Percentiles rank a stretch among this genome's conserved stretches.
These are phyloP conservation scores for crab-eating macaque (Macaca fascicularis) DNA, from an alignment of 2,113 vertebrate species.

Conservation along the genomic window T2T-MFA8v1.1 NC_088389.1:70206501-70207000, in stretches of 20 bases:
- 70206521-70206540: background rate
- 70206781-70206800: too few relatives aligned
- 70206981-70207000: background rate
- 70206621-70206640: background rate
- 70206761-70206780: too few relatives aligned
- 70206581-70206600: background rate
- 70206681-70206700: background rate
- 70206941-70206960: background rate
- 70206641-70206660: background rate
- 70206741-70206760: background rate
- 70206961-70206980: background rate
- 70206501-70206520: background rate
- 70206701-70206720: background rate
- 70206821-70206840: too few relatives aligned
- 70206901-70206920: background rate
- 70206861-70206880: rapidly evolving
- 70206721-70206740: background rate
- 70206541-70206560: background rate
- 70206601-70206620: background rate
- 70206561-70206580: background rate
- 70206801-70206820: rapidly evolving
- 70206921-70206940: background rate
- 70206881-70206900: background rate
- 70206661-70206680: background rate
- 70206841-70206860: background rate